A percentile compares a stretch with the other conserved stretches of the same genome.
These are phyloP conservation scores for Thalassaphorura encarpata DNA, from an alignment of 1,140 invertebrate species.

Conservation along the genomic window DNA sequence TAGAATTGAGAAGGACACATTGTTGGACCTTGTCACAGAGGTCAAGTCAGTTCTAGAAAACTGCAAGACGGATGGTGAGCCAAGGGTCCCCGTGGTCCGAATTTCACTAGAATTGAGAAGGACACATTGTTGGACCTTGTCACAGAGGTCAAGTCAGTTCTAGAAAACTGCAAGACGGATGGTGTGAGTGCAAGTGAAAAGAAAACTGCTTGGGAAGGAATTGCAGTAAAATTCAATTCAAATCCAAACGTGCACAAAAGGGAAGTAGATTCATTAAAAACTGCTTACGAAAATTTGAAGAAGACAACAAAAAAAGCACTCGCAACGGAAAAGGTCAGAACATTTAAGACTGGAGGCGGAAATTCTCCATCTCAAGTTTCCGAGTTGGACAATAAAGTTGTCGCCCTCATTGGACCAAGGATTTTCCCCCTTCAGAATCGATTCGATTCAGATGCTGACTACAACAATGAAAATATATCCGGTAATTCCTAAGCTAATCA, in stretches of 20 bases:
- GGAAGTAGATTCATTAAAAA: background rate
- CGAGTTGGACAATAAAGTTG: background rate
- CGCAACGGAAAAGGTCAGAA: background rate
- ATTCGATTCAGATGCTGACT: conserved; percentile 1
- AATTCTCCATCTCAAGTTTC: background rate
- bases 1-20: background rate
- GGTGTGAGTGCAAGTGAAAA: background rate
- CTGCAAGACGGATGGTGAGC: no score
- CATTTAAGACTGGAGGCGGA: background rate
- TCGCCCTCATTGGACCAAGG: background rate
- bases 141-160: no score
- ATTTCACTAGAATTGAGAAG: conserved; percentile 1
- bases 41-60: no score
- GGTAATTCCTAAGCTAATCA: background rate
- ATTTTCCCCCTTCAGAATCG: background rate
- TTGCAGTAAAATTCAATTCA: background rate
- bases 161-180: conserved; percentile 10
- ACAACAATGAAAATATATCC: background rate
- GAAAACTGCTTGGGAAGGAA: background rate
- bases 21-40: conserved; percentile 1
- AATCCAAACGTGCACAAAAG: background rate
- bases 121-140: no score
- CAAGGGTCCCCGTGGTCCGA: background rate
- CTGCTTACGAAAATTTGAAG: background rate
- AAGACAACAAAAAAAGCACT: background rate